Evolutionary conservation across 1,140 invertebrate species (phyloP), one percentile per base, ranked within the genome.

Genomic region (Papilio aristodemus): DNA sequence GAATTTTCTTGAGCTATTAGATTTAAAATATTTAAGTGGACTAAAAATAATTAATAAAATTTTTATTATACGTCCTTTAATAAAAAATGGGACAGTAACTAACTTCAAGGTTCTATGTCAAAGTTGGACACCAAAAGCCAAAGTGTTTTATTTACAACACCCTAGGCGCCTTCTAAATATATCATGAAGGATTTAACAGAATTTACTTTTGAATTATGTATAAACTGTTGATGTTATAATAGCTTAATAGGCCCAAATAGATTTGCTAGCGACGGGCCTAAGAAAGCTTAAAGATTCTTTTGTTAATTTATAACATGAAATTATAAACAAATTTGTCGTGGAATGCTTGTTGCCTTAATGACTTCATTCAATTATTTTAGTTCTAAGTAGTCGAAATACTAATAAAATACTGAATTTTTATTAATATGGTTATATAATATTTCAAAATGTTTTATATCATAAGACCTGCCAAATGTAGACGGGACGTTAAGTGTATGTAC

Each of bases 81-180:
- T 9, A 22, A 54, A 54, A 54, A 10, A 22, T 10, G 19, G 11
- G 22, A 37, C 22, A 8, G 7, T 46, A 36, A 39, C n/a, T 60
- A 41, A 19, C 39, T 64, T 43, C 19, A 64, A 64, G 39, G 38
- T 62, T 22, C 19, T 27, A 32, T 10, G 14, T 22, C 38, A 64
- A 64, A 43, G 37, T 64, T 64, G 22, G 62, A 25, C 22, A 43
- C 37, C 22, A 25, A 64, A 64, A 43, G 37, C 60, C 25, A 27
- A 27, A 64, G 62, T 64, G 62, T 39, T 43, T 64, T 43, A 43
- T 64, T 64, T 64, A 64, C 38, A 41, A 27, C 62, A 32, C 62
- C 39, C 62, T 64, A 64, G 39, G 27, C 19, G 39, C 37, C 39
- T 25, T 13, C 19, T 64, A 25, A 64, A 64, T 64, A 41, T 43